Evolutionary conservation across 1,140 invertebrate species (phyloP).

Genomic region (Halictus rubicundus): DNA sequence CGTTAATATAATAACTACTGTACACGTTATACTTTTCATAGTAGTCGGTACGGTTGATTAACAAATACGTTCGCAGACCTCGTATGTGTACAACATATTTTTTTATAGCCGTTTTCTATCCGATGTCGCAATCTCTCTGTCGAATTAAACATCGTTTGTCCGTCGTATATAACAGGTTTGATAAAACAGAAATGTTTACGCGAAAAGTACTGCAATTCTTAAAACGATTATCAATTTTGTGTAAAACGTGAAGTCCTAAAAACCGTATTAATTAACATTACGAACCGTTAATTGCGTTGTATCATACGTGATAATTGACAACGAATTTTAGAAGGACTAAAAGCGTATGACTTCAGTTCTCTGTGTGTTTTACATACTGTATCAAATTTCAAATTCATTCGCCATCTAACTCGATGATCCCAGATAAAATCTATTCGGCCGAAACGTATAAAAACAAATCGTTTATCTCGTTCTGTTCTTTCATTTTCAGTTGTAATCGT

Average conservation of each 20-base stretch:
- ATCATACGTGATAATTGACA: constrained; percentile 8
- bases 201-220: neutral
- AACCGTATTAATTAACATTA: neutral
- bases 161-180: neutral
- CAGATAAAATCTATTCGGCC: neutral
- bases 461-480: neutral
- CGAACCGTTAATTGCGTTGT: neutral
- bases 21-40: constrained; percentile 10
- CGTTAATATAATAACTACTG: constrained; percentile 19
- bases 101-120: constrained; percentile 24
- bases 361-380: neutral
- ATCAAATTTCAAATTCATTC: neutral
- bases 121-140: neutral
- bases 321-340: neutral
- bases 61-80: constrained; percentile 29
- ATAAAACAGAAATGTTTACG: neutral
- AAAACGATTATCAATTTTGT: neutral
- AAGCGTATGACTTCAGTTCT: neutral
- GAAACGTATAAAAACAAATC: neutral
- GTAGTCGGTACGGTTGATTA: constrained; percentile 14
- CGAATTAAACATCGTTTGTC: neutral
- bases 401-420: neutral
- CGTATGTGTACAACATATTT: constrained; percentile 10
- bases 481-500: neutral
- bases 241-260: neutral